phyloP scores from a whole-genome alignment of 1,140 invertebrate genomes.

The Spodoptera litura region DNA sequence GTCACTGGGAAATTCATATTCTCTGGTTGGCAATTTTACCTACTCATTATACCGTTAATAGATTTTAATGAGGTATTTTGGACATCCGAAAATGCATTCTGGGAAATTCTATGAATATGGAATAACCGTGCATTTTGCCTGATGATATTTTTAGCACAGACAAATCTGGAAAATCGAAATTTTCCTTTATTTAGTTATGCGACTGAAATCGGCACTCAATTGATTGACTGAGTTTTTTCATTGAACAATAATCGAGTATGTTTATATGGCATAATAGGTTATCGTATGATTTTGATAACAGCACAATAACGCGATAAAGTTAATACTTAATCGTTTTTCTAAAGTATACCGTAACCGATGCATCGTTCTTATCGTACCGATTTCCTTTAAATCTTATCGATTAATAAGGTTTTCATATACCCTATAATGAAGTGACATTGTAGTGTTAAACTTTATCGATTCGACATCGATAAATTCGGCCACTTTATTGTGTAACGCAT shows the following conservation, averaged over 20 bases:
- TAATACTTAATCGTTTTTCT: neutral
- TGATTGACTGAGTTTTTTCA: neutral
- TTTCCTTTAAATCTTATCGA: constrained; percentile 37
- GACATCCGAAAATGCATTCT: too few species aligned
- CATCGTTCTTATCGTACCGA: neutral
- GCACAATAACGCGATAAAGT: neutral
- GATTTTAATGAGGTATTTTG: too few species aligned
- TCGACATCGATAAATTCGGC: constrained; percentile 13
- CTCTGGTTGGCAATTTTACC: too few species aligned
- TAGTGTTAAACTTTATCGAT: constrained; percentile 13
- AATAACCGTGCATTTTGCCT: too few species aligned
- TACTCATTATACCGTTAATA: too few species aligned
- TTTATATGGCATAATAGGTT: neutral
- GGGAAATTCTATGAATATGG: too few species aligned
- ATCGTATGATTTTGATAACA: constrained; percentile 4
- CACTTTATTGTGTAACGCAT: constrained; percentile 7
- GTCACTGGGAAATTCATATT: neutral
- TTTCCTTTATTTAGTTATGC: too few species aligned
- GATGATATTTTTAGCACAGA: too few species aligned
- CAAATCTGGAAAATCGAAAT: too few species aligned
- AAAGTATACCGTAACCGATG: neutral
- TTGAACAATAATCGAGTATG: neutral
- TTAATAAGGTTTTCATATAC: constrained; percentile 43
- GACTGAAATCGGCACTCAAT: too few species aligned
- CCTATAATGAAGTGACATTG: constrained; percentile 21